Percentiles rank a stretch among this genome's conserved stretches.
Conservation (phyloP, 2,113 vertebrate genomes). For the Monarcha castaneiventris region DNA sequence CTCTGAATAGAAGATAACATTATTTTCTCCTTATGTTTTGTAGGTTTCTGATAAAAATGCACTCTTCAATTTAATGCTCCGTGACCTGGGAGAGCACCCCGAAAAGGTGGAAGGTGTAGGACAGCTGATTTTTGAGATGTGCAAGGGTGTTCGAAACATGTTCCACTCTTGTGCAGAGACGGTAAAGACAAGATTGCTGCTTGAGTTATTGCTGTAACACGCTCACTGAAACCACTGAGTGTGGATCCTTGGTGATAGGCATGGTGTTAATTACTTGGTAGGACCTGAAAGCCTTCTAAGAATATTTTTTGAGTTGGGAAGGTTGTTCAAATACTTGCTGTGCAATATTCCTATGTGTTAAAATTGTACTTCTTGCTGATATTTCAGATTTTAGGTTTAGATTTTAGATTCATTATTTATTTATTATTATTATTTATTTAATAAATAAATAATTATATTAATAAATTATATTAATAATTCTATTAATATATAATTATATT, state of each 20-base stretch:
- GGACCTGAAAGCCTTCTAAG: neutral
- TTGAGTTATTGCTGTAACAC: neutral
- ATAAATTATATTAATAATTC: too few species aligned
- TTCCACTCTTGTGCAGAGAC: constrained; percentile 88
- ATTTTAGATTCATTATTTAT: too few species aligned
- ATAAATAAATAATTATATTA: too few species aligned
- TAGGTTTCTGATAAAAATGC: constrained; percentile 88
- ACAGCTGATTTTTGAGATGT: constrained; percentile 94
- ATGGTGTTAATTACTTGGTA: neutral
- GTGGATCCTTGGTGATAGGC: neutral
- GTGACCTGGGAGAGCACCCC: constrained; percentile 81
- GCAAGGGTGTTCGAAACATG: constrained; percentile 92
- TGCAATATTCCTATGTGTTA: neutral
- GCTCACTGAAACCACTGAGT: neutral
- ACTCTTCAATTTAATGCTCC: constrained; percentile 86
- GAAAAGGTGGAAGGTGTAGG: constrained; percentile 89
- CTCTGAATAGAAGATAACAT: neutral
- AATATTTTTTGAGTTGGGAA: neutral
- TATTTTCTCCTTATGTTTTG: constrained; percentile 11
- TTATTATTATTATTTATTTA: too few species aligned
- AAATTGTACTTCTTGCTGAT: neutral
- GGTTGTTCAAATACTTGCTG: neutral
- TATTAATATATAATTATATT: too few species aligned
- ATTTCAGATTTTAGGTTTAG: neutral
- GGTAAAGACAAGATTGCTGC: constrained; percentile 66